These are phyloP conservation scores for Cichlasoma orientale DNA, from an alignment of 2,797 vertebrate genomes.

Conservation along the genomic window DNA sequence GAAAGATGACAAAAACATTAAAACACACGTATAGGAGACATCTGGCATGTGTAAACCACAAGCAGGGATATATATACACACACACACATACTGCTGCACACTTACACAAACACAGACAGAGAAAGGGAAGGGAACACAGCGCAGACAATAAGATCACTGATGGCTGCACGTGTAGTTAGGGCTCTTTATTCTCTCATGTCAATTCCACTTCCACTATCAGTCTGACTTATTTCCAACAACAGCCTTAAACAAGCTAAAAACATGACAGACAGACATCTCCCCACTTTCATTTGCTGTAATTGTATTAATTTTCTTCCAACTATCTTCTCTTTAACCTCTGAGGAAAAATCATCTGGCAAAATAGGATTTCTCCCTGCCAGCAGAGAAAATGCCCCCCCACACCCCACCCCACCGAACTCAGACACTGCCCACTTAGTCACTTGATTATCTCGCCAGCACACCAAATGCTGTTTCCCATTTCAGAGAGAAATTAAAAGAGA, in stretches of 20 bases:
- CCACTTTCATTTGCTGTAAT: slow-evolving; percentile 53
- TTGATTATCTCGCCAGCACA: slow-evolving; percentile 70
- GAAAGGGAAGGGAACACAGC: slow-evolving; percentile 7
- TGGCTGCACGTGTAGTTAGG: slow-evolving; percentile 34
- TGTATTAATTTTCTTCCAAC: slow-evolving; percentile 48
- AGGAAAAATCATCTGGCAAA: slow-evolving; percentile 43
- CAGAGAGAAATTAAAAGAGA: slow-evolving; percentile 31
- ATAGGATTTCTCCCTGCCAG: slow-evolving; percentile 53
- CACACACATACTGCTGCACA: neutral
- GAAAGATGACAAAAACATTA: slow-evolving; percentile 22
- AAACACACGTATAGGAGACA: slow-evolving; percentile 14
- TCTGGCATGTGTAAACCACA: slow-evolving; percentile 29
- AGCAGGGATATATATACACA: neutral
- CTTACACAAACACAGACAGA: slow-evolving; percentile 31
- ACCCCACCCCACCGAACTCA: slow-evolving; percentile 51
- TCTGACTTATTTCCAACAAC: slow-evolving; percentile 47
- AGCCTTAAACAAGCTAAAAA: slow-evolving; percentile 46
- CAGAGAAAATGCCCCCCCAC: slow-evolving; percentile 50
- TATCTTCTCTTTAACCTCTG: slow-evolving; percentile 51
- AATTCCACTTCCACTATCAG: slow-evolving; percentile 54
- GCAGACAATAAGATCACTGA: slow-evolving; percentile 47
- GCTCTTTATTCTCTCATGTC: slow-evolving; percentile 50
- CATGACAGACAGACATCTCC: slow-evolving; percentile 20
- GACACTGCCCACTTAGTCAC: slow-evolving; percentile 68
- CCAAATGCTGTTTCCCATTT: slow-evolving; percentile 50